Evolutionary conservation across 1,140 invertebrate species (phyloP).

Genomic region (Cyclina sinensis): DNA sequence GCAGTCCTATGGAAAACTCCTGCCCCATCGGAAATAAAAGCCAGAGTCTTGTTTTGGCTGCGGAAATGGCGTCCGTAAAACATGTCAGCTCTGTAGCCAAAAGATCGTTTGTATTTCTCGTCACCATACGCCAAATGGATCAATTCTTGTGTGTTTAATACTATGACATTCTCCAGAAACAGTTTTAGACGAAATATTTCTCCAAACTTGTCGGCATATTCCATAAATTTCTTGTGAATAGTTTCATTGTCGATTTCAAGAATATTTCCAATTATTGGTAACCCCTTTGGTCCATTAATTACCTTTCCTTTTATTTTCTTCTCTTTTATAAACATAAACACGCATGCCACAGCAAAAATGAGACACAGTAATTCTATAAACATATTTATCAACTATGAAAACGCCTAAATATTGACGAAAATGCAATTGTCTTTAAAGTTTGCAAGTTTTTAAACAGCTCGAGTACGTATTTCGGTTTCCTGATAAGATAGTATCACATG

Average conservation of each 20-base stretch:
- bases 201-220: constrained; percentile 11
- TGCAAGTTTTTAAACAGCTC: too few species aligned
- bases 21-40: not conserved
- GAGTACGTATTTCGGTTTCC: too few species aligned
- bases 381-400: too few species aligned
- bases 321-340: too few species aligned
- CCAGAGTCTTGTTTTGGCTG: not conserved
- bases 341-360: too few species aligned
- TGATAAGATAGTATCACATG: too few species aligned
- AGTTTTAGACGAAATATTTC: constrained; percentile 6
- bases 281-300: not conserved
- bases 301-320: not conserved
- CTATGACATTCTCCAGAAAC: not conserved
- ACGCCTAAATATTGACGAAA: too few species aligned
- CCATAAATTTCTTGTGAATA: not conserved
- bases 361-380: too few species aligned
- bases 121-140: not conserved
- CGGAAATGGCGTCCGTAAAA: constrained; percentile 3
- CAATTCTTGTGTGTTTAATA: not conserved
- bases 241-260: not conserved
- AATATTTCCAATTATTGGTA: not conserved
- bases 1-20: not conserved
- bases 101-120: not conserved
- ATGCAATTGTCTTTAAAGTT: too few species aligned
- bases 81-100: not conserved